These are phyloP conservation scores for Myiopsitta monachus DNA, from an alignment of 2,113 vertebrate genomes.

Conservation along the genomic window DNA sequence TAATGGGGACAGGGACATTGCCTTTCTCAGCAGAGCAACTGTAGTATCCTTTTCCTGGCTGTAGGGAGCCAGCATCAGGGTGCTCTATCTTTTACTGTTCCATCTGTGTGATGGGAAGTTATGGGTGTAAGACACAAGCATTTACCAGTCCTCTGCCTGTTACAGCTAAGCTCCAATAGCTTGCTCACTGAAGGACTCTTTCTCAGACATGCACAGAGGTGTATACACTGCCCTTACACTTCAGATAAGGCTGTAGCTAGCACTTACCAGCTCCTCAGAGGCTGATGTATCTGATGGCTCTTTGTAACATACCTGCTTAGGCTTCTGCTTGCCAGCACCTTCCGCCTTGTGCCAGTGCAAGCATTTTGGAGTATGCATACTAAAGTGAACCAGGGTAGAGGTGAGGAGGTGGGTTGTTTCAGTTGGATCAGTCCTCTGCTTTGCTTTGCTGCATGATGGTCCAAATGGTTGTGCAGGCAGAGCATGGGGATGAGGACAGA, in stretches of 20 bases:
- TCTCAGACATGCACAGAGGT: not conserved
- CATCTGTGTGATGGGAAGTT: not conserved
- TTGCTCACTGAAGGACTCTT: not conserved
- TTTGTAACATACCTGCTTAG: not conserved
- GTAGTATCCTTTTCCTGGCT: rapidly evolving
- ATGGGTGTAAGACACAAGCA: not conserved
- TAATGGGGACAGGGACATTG: not conserved
- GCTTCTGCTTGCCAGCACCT: not conserved
- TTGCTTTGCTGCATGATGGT: not conserved
- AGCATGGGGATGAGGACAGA: not conserved
- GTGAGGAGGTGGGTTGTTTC: not conserved
- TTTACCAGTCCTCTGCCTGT: not conserved
- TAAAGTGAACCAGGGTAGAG: not conserved
- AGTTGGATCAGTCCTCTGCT: not conserved
- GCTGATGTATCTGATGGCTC: not conserved
- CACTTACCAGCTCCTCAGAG: not conserved
- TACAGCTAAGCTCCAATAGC: not conserved
- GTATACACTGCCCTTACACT: not conserved
- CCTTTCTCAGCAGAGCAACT: not conserved
- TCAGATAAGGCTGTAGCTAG: not conserved
- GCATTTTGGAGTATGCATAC: not conserved
- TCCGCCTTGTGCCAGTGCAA: not conserved
- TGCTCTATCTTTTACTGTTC: not conserved
- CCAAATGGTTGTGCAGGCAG: not conserved
- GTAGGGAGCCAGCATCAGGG: not conserved